Conservation (phyloP, 2,113 vertebrate species). For the Platysternon megacephalum region DNA sequence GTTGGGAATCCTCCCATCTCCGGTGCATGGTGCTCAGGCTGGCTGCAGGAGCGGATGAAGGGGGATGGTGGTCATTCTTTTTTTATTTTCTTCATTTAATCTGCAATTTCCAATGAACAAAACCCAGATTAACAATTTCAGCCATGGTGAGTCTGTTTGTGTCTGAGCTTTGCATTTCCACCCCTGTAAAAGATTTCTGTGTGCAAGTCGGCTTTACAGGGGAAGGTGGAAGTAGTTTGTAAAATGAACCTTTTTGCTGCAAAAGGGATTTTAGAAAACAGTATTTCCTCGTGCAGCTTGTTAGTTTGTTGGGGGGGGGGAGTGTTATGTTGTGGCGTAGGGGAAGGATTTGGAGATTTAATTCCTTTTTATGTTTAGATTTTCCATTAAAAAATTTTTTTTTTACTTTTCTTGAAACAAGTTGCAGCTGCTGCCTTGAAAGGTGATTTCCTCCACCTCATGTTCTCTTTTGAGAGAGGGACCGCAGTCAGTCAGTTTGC, state of each 20-base stretch:
- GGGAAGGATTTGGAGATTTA: neutral
- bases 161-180: neutral
- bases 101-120: constrained; percentile 39
- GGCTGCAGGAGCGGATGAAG: neutral
- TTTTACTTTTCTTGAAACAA: neutral
- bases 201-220: neutral
- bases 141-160: constrained; percentile 44
- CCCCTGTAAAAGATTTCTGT: neutral
- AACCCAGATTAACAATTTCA: constrained; percentile 30
- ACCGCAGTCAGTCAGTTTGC: rapidly evolving
- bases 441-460: rapidly evolving
- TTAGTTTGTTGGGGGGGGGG: neutral
- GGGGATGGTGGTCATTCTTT: neutral
- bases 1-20: rapidly evolving
- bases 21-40: rapidly evolving
- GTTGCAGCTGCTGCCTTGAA: rapidly evolving
- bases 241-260: neutral
- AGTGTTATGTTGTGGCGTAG: neutral
- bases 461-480: neutral
- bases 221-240: neutral
- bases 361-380: neutral
- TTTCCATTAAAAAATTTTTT: too few species aligned
- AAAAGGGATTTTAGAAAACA: neutral
- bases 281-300: neutral
- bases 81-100: neutral